These are phyloP conservation scores for Ormyrus nitidulus DNA, from an alignment of 2,888 invertebrate species.

Conservation along the genomic window DNA sequence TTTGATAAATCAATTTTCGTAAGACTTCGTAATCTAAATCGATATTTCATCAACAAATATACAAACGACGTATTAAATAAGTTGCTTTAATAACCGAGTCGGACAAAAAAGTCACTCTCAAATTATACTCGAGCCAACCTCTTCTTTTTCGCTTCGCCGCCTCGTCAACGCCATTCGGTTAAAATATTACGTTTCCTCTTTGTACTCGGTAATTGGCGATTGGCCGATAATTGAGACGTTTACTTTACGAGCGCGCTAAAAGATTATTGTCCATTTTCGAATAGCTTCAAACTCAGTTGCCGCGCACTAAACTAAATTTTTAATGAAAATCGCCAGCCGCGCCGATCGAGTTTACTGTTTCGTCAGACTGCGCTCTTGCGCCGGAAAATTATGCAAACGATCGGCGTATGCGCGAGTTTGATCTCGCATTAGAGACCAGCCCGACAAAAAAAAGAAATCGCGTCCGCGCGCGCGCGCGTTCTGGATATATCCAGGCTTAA, in stretches of 20 bases:
- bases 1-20: no score
- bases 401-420: not conserved
- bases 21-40: no score
- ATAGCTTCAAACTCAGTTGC: not conserved
- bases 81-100: no score
- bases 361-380: not conserved
- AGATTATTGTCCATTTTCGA: conserved; percentile 24
- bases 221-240: conserved; percentile 32
- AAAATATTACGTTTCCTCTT: conserved; percentile 17
- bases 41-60: no score
- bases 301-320: conserved; percentile 17
- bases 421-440: not conserved
- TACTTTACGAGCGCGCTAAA: conserved; percentile 23
- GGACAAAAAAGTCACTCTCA: no score
- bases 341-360: conserved; percentile 34
- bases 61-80: no score
- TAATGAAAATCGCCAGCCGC: not conserved
- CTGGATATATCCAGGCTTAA: conserved; percentile 37
- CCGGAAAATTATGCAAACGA: conserved; percentile 45
- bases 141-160: no score
- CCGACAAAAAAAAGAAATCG: conserved; percentile 1
- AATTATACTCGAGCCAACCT: no score
- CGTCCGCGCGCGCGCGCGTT: not conserved
- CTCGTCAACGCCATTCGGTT: not conserved
- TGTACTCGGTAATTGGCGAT: conserved; percentile 22